Evolutionary conservation across 2,888 invertebrate species (phyloP), one percentile per base, ranked within the genome.

Genomic region (Xiphydria camelus): DNA sequence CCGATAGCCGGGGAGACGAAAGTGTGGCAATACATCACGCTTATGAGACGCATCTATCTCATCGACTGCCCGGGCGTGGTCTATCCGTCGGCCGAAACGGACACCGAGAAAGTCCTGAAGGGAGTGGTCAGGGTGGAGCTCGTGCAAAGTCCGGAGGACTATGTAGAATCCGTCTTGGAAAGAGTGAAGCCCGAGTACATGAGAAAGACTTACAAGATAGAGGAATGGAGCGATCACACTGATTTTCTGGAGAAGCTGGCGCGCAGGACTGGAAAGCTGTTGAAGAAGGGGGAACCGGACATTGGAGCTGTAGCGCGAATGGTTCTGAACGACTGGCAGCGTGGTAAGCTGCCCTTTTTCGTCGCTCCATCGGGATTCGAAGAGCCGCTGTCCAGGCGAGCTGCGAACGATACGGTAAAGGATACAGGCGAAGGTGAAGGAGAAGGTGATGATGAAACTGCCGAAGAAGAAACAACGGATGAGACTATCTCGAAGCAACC

Each of bases 61-160:
- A 97, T 99, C 60, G 99, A 99, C 79, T 99, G 98, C 76, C 99
- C 99, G 2, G 99, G 99, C 22, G 91, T 99, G 41, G 99, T 99
- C 4, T 97, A 97, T 77, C 96, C 98, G 5, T 90, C 92, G 6
- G 93, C 94, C 9, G 97, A 98, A 79, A 90, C 93, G 2, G 97
- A 99, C 60, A 88, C 92, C 1, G 92, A 92, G 62, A 92, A 92
- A 70, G 95, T 99, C 23, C 79, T 99, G 2, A 99, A 98, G 78
- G 97, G 98, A 42, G 97, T 99, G 18, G 98, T 99, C 0, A 84
- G 99, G 59, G 94, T 98, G 2, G 99, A 99, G 77, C 80, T 96
- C 41, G 86, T 99, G 1, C 89, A 91, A 62, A 87, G 87, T 70
- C 98, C 98, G 6, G 96, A 97, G 76, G 95, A 97, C 76, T 97